Evolutionary conservation across 2,797 vertebrate species (phyloP), one percentile per base, ranked within the genome.

Genomic region (Siniperca scherzeri): DNA sequence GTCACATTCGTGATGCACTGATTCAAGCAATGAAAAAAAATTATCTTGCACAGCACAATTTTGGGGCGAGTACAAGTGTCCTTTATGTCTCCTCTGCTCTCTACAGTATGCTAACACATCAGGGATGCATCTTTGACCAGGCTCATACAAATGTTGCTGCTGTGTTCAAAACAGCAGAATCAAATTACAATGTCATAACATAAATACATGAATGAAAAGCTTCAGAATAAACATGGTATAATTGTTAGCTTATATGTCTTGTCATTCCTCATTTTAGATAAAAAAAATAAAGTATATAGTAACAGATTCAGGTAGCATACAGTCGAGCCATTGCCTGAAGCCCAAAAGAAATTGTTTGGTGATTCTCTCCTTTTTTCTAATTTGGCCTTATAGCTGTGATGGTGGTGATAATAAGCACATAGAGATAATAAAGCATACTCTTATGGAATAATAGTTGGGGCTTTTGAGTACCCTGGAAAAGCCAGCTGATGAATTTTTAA

Each of bases 401-500:
- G 79, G 88, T 52, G 81, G 86, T 83, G 86, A 91, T 93, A 88
- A 92, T 90, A 88, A 88, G 84, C 61, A 71, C 84, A 87, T 69
- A 86, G 89, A 87, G 87, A 93, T 92, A 89, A 94, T 94, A 92
- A 94, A 94, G 88, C 73, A 91, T 70, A 85, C 87, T 87, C 84
- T 87, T 90, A 90, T 81, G 82, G 84, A 88, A 88, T 85, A 91
- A 91, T 92, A 62, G 80, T 78, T 66, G 5, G 77, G 85, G 88
- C 85, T 89, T 93, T 83, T 89, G 88, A 93, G 89, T 80, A 87
- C 83, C 84, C 85, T 81, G 88, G 88, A 93, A 94, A 94, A 92
- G 83, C 83, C 89, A 84, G 84, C 90, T 94, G 94, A 94, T 94
- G 90, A 93, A 94, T 95, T 92, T 94, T 94, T 93, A 94, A 95